Percentiles rank a stretch among this genome's conserved stretches.
Evolutionary conservation across 2,888 invertebrate species (phyloP).

Genomic region (Danaus chrysippus): DNA sequence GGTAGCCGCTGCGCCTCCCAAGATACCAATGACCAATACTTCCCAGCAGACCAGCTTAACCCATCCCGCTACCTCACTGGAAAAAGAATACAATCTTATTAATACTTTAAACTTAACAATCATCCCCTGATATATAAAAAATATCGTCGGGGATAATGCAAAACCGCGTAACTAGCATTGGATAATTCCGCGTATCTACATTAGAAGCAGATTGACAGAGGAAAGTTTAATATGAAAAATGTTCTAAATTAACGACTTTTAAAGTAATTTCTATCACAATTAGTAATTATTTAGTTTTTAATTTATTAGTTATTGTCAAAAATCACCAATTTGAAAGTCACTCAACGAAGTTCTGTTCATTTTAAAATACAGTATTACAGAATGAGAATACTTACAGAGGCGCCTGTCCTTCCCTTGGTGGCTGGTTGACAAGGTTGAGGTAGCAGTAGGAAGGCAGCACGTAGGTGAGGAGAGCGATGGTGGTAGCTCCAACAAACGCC

Average conservation of each 20-base stretch:
- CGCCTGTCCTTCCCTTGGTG: slow-evolving; percentile 46
- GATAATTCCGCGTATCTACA: no score
- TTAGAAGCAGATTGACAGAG: no score
- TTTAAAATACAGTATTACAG: no score
- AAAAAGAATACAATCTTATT: slow-evolving; percentile 36
- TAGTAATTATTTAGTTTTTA: not conserved
- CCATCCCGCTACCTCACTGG: slow-evolving; percentile 77
- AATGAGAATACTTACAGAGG: slow-evolving; percentile 45
- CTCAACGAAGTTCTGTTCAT: no score
- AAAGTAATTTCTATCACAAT: no score
- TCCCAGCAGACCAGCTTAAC: slow-evolving; percentile 81
- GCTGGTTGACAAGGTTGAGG: slow-evolving; percentile 77
- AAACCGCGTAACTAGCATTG: no score
- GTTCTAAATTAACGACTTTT: no score
- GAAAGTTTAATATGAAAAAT: no score
- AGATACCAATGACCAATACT: slow-evolving; percentile 77
- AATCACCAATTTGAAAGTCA: no score
- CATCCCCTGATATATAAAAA: not conserved
- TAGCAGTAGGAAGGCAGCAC: slow-evolving; percentile 84
- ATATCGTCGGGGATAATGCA: no score
- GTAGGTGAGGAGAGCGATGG: slow-evolving; percentile 82
- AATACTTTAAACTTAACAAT: not conserved
- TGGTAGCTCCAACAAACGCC: slow-evolving; percentile 84
- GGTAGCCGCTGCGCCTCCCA: slow-evolving; percentile 80
- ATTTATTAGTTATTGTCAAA: no score